Evolutionary conservation across 2,113 vertebrate genomes (phyloP), one percentile per base, ranked within the genome.

Genomic region (Upupa epops): DNA sequence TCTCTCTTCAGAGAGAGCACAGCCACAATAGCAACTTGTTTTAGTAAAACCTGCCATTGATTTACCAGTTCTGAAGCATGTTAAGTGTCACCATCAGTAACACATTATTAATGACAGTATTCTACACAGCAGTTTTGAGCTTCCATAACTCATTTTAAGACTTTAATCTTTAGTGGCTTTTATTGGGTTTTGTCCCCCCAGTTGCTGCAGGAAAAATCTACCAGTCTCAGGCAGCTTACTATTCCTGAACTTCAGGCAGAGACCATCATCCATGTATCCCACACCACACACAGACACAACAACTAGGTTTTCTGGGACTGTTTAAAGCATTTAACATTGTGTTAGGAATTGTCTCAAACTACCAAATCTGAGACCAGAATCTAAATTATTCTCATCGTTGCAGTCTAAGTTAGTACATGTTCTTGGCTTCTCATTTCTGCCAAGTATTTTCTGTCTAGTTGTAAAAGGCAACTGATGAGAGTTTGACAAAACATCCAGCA

Each of bases 321-420:
- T 2, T 1, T 63, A 24, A 45, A 60, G 21, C 14, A n/a, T 1
- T 31, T 6, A 8, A 14, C n/a, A n/a, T n/a, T n/a, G n/a, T 45
- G 65, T n/a, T 24, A 54, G 5, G 12, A 6, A n/a, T 21, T 3
- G 51, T 34, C 40, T 80, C 72, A 58, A 36, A 13, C 51, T 51
- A 61, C 31, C 17, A 61, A 46, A 24, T 22, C 32, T 36, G 37
- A 77, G 13, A 86, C 16, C 34, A 34, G 20, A 73, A n/a, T 34
- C 28, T 28, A 65, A 56, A 18, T 21, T 26, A 65, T 13, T 8
- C 9, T 63, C 25, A 19, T 3, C 13, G 17, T 51, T 76, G 15
- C 25, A 86, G n/a, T 14, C 19, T 28, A 45, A 54, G 3, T 49
- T 66, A 70, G 3, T 24, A 31, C 4, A 8, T 7, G 9, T 31